Percentiles rank a stretch among this genome's conserved stretches.
These are phyloP conservation scores for Amniataba percoides DNA, from an alignment of 2,797 vertebrate species.

Conservation along the genomic window DNA sequence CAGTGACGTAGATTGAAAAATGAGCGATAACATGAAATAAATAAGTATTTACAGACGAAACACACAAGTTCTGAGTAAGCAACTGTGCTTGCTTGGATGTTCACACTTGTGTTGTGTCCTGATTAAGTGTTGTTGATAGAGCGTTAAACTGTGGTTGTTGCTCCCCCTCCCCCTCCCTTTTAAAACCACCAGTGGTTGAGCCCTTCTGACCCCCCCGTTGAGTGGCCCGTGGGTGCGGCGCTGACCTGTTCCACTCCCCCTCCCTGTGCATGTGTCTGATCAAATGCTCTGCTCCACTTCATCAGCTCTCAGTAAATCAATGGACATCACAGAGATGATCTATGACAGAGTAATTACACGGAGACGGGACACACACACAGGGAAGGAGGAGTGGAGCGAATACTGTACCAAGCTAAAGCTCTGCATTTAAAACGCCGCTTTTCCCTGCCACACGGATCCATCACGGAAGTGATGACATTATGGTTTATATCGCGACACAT, in stretches of 20 bases:
- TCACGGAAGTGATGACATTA: background rate
- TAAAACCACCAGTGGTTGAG: slow-evolving; percentile 15
- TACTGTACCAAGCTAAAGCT: slow-evolving; percentile 1
- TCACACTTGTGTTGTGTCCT: background rate
- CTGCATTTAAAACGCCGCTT: background rate
- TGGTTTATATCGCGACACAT: background rate
- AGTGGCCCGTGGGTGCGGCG: slow-evolving; percentile 45
- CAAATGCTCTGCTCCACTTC: slow-evolving; percentile 79
- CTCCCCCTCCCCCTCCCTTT: background rate
- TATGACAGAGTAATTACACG: slow-evolving; percentile 73
- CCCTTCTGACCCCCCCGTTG: slow-evolving; percentile 44
- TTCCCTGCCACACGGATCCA: background rate
- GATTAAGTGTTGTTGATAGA: slow-evolving; percentile 19
- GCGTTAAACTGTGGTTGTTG: background rate
- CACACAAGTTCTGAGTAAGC: background rate
- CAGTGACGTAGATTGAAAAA: background rate
- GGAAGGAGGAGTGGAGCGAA: slow-evolving; percentile 9
- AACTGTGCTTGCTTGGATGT: background rate
- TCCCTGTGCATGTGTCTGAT: slow-evolving; percentile 55
- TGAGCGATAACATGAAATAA: background rate
- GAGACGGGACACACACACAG: slow-evolving; percentile 18
- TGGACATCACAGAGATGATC: slow-evolving; percentile 72
- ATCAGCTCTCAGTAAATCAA: slow-evolving; percentile 78
- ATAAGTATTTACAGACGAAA: background rate
- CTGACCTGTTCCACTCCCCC: slow-evolving; percentile 22